phyloP scores from a whole-genome alignment of 2,113 vertebrate species.

The Colossoma macropomum region DNA sequence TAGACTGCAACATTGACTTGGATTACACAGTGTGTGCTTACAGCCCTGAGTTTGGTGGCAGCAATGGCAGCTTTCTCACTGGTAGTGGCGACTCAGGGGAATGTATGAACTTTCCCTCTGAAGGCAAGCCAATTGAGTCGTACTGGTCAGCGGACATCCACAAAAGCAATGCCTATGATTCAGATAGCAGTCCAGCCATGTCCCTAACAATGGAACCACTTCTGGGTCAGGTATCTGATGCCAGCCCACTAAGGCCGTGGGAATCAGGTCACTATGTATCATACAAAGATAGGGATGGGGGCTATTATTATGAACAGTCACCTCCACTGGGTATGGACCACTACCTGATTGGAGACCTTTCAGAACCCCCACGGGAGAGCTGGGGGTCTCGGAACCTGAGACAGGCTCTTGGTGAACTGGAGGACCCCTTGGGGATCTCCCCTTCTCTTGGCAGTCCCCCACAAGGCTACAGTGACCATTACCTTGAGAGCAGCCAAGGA shows the following conservation, averaged over 20 bases:
- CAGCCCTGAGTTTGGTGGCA: conserved; percentile 78
- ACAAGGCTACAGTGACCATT: conserved; percentile 68
- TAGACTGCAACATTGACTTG: conserved; percentile 78
- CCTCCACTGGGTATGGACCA: conserved; percentile 65
- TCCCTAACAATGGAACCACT: conserved; percentile 90
- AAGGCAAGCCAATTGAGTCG: conserved; percentile 64
- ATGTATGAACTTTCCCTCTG: conserved; percentile 72
- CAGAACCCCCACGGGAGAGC: conserved; percentile 66
- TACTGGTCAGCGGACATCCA: conserved; percentile 78
- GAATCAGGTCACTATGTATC: conserved; percentile 81
- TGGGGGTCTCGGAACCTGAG: conserved; percentile 79
- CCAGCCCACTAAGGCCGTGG: conserved; percentile 73
- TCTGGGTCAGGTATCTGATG: conserved; percentile 73
- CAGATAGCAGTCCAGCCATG: conserved; percentile 78
- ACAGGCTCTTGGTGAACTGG: conserved; percentile 79
- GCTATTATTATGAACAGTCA: conserved; percentile 77
- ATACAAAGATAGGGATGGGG: conserved; percentile 80
- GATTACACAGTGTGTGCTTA: conserved; percentile 85
- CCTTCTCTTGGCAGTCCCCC: conserved; percentile 60
- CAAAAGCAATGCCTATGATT: conserved; percentile 75
- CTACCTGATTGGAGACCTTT: conserved; percentile 70
- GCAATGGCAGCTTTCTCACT: conserved; percentile 74
- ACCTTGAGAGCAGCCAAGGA: conserved; percentile 66
- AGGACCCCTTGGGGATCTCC: conserved; percentile 80
- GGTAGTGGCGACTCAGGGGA: conserved; percentile 71